Percentiles rank a stretch among this genome's conserved stretches.
These are phyloP conservation scores for Mellivora capensis DNA, from an alignment of 2,113 vertebrate genomes.

Conservation along the genomic window DNA sequence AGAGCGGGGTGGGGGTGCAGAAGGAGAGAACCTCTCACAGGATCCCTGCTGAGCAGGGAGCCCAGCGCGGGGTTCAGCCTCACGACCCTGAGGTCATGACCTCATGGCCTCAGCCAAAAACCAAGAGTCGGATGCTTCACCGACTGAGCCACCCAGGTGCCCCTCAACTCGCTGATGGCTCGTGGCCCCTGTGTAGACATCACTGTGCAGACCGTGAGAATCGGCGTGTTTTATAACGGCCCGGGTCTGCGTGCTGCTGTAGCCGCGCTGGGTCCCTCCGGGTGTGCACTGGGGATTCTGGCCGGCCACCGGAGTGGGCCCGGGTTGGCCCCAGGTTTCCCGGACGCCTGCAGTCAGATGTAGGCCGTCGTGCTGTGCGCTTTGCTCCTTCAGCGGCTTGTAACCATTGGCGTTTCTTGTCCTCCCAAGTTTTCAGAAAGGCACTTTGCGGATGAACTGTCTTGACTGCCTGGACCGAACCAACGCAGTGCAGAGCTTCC, in stretches of 20 bases:
- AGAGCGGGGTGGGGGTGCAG: neutral
- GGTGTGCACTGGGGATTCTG: fast-evolving
- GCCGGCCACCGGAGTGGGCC: neutral
- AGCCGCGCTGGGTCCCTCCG: neutral
- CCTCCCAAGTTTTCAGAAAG: conserved; percentile 82
- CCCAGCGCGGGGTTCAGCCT: neutral
- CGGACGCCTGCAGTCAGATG: fast-evolving
- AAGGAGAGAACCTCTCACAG: neutral
- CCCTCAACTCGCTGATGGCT: fast-evolving
- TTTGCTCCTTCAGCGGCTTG: fast-evolving
- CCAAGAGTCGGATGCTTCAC: neutral
- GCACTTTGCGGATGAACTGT: conserved; percentile 86
- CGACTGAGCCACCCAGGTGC: neutral
- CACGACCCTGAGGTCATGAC: neutral
- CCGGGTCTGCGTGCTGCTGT: fast-evolving
- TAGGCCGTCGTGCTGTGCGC: fast-evolving
- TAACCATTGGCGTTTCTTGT: neutral
- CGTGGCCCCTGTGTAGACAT: fast-evolving
- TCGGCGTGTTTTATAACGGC: fast-evolving
- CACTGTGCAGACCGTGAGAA: fast-evolving
- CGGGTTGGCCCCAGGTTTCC: fast-evolving
- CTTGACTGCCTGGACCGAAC: conserved; percentile 86
- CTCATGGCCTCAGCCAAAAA: neutral
- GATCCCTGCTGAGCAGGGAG: neutral
- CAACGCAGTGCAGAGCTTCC: conserved; percentile 83